Base-by-base conservation (phyloP, 2,888 invertebrate genomes). In the Thecocarcelia acutangulata region DNA sequence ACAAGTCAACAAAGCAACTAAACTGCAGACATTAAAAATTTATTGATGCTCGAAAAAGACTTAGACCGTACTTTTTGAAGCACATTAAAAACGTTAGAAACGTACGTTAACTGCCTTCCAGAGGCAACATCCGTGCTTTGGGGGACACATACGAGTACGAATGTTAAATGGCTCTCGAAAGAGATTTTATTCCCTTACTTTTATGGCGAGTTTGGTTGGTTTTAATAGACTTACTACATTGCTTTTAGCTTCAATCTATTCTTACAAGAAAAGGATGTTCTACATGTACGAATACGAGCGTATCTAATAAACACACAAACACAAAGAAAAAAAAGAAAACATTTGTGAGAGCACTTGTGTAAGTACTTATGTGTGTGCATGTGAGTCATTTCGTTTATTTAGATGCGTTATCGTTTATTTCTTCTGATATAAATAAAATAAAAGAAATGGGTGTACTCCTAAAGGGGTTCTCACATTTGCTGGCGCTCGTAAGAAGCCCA, bases 1-100 rank as follows among this genome's bases (percentile, higher is more conserved):
- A 21, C 54, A 79, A 79, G 69, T 66, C 75, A 70, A 70, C 46
- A 75, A 75, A 66, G n/a, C 75, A 80, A 56, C 56, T 61, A 75
- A 79, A 61, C 17, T 61, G 69, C 56, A 69, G 69, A 52, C 69
- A 77, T 74, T 77, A 73, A 73, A 73, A 58, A 74, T 77, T 77
- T 69, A 69, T 58, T 81, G 73, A 69, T 63, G 66, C 56, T 19
- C 12, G 73, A 58, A 44, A 61, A 63, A 63, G 58, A 70, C 52
- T 54, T 17, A 21, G 42, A 19, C 33, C 21, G 17, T 19, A 33
- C 40, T n/a, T 46, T 48, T 46, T 33, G 19, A 50, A 42, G 17
- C 28, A 44, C 63, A 64, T 48, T 24, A 46, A 52, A 24, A 44
- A 15, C 33, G 33, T 33, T 33, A 3, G 46, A n/a, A 8, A 8